Evolutionary conservation across 2,113 vertebrate species (phyloP).

Genomic region (Anolis sagrei): DNA sequence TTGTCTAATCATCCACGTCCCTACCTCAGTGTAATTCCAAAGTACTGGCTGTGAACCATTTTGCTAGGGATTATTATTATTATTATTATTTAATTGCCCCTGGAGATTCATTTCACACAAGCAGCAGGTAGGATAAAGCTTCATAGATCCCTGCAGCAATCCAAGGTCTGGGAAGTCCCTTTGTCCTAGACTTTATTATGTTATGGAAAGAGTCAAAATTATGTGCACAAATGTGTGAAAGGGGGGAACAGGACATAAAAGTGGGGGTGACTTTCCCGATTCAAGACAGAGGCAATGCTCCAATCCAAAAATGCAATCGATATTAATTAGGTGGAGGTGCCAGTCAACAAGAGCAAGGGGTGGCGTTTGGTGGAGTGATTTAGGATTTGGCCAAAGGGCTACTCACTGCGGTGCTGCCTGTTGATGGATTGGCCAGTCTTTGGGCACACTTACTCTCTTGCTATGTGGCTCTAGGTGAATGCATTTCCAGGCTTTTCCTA

Average conservation of each 20-base stretch:
- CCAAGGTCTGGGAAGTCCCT: background rate
- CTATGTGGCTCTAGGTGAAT: background rate
- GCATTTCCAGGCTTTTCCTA: background rate
- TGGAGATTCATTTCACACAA: background rate
- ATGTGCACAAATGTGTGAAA: background rate
- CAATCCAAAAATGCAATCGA: slow-evolving; percentile 42
- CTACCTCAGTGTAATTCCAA: slow-evolving; percentile 1
- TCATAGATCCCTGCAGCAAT: background rate
- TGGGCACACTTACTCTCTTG: background rate
- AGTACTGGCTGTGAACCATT: slow-evolving; percentile 5
- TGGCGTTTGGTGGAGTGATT: background rate
- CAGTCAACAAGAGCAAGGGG: slow-evolving; percentile 7
- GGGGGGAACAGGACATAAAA: background rate
- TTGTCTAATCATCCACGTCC: background rate
- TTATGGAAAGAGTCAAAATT: background rate
- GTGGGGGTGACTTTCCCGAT: background rate
- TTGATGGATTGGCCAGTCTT: background rate
- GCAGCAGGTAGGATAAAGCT: background rate
- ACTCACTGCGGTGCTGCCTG: slow-evolving; percentile 30
- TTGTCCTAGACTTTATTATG: background rate
- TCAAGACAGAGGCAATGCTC: background rate
- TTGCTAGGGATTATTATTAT: background rate
- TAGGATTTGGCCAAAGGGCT: slow-evolving; percentile 19
- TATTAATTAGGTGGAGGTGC: slow-evolving; percentile 47
- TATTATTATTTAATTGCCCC: background rate